Evolutionary conservation across 2,797 vertebrate species (phyloP), one percentile per base, ranked within the genome.

Genomic region (Arctocebus calabarensis): DNA sequence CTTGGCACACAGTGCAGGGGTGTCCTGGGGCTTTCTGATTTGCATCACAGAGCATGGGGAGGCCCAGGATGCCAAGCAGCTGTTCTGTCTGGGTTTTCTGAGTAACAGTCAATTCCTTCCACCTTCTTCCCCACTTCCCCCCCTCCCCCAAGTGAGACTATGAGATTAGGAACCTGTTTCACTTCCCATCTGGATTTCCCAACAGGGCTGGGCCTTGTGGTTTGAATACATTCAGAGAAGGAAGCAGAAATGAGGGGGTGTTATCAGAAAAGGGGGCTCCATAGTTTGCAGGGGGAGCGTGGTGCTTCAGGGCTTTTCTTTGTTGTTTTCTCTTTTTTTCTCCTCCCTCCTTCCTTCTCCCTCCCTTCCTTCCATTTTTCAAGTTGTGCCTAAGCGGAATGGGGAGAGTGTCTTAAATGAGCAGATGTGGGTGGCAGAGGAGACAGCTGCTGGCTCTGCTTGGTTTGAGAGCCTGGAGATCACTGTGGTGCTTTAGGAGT

Each of bases 381-480:
- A 0, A 43, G 62, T 48, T 34, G 34, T 6, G 5, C 68, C 0
- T 2, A 14, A 16, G 57, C 0, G n/a, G 37, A 9, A 16, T 0
- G 0, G 61, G 34, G 59, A 78, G 16, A 32, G 52, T 43, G 2
- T 5, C 2, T 14, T 2, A 2, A 19, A 68, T 0, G 9, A 11
- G 84, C 66, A 32, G 55, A 22, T 19, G 4, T 1, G 70, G 40
- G 10, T 17, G 8, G 23, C 0, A 4, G 22, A 0, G 12, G 73
- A 4, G 19, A 25, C 3, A 2, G 77, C 37, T 1, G 19, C 17
- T 66, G 20, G 68, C n/a, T 17, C 45, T 4, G 77, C 48, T 8
- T 2, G 43, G 19, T 77, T 8, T 1, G 0, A 52, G 27, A 48
- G 32, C 37, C 74, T 57, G 40, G 43, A 62, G 57, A 59, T 62